Evolutionary conservation across 2,888 invertebrate species (phyloP).

Genomic region (Microplitis manilae): DNA sequence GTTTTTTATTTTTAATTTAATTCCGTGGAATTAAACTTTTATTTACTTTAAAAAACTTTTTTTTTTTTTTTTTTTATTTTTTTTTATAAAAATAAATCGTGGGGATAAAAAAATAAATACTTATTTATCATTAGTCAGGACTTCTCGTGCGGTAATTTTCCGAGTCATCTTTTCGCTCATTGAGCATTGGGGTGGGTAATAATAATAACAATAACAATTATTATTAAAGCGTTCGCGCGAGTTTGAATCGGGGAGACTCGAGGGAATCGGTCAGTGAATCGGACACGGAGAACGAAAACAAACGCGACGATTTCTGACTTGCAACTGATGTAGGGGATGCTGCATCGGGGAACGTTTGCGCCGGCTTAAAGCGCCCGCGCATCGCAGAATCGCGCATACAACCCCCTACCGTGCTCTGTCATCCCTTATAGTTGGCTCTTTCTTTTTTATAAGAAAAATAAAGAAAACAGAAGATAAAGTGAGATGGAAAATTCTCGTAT

Average conservation of each 20-base stretch:
- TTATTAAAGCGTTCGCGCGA: too few species aligned
- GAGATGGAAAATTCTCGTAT: constrained; percentile 22
- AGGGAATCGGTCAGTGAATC: not conserved
- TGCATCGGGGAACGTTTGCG: constrained; percentile 67
- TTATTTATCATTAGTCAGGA: too few species aligned
- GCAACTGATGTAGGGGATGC: constrained; percentile 69
- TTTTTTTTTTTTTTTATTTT: not conserved
- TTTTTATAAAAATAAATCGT: too few species aligned
- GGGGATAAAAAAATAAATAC: too few species aligned
- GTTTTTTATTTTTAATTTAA: not conserved
- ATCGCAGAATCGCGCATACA: constrained; percentile 55
- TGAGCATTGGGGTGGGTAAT: too few species aligned
- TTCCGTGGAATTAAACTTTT: not conserved
- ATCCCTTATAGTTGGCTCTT: constrained; percentile 44
- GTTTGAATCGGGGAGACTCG: not conserved
- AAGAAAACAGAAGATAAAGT: constrained; percentile 15
- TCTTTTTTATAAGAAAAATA: not conserved
- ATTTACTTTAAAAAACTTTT: constrained; percentile 13
- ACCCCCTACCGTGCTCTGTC: constrained; percentile 9
- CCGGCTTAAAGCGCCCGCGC: constrained; percentile 66
- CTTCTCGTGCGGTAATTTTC: too few species aligned
- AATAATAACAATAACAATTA: too few species aligned
- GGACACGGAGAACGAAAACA: constrained; percentile 45
- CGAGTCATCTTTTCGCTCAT: too few species aligned
- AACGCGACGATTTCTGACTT: constrained; percentile 68